Evolutionary conservation across 2,113 vertebrate genomes (phyloP).

Genomic region (Nettapus auritus): DNA sequence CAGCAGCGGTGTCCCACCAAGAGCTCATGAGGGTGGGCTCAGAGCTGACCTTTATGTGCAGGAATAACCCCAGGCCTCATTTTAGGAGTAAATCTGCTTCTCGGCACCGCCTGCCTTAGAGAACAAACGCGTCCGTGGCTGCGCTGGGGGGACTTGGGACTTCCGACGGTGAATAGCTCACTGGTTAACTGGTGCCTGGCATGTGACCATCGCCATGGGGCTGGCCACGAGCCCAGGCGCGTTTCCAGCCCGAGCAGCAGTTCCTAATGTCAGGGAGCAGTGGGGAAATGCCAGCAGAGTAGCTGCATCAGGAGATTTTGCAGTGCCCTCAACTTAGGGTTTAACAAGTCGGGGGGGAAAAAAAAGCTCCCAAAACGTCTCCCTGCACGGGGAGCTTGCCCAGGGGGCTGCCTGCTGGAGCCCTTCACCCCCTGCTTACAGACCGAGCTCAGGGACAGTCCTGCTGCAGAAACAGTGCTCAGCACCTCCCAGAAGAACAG

Average conservation of each 20-base stretch:
- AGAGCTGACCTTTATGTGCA: rapidly evolving
- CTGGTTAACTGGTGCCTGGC: not conserved
- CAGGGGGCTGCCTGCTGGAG: rapidly evolving
- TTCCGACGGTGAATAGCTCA: not conserved
- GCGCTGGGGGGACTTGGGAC: not conserved
- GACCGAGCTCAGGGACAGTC: rapidly evolving
- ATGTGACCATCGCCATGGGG: not conserved
- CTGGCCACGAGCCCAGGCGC: not conserved
- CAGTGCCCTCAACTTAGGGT: not conserved
- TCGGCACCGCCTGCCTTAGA: rapidly evolving
- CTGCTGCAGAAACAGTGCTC: not conserved
- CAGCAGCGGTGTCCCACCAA: rapidly evolving
- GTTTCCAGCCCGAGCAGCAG: not conserved
- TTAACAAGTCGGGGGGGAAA: not conserved
- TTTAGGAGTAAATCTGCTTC: not conserved
- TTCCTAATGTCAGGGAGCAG: not conserved
- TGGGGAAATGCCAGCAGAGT: not conserved
- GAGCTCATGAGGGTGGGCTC: not conserved
- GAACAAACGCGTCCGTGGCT: rapidly evolving
- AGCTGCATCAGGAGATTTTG: not conserved
- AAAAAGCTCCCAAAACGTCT: rapidly evolving
- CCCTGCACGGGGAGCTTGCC: not conserved
- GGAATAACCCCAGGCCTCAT: rapidly evolving
- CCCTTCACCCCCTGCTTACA: not conserved
- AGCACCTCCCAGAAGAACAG: rapidly evolving